phyloP scores from a whole-genome alignment of 2,113 vertebrate genomes.

The Acinonyx jubatus region DNA sequence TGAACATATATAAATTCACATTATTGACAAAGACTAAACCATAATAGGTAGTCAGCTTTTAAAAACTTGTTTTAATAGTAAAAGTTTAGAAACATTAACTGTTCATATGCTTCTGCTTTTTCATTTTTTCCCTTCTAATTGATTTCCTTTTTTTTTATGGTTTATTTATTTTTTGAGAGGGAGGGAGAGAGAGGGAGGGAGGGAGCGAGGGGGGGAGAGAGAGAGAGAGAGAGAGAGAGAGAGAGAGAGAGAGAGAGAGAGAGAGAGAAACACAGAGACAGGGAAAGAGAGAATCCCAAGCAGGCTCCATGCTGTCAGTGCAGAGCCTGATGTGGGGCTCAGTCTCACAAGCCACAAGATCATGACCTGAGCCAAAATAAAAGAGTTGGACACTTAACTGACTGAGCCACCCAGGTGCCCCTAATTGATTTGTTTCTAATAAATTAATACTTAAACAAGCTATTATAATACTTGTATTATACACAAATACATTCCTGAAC shows the following conservation, averaged over 20 bases:
- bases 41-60: background rate
- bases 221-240: fast-evolving
- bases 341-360: too few relatives aligned
- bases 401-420: too few relatives aligned
- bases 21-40: background rate
- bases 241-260: too few relatives aligned
- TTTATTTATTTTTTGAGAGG: too few relatives aligned
- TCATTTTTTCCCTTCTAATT: background rate
- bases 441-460: background rate
- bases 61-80: background rate
- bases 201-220: fast-evolving
- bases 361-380: too few relatives aligned
- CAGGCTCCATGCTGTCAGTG: too few relatives aligned
- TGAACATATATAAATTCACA: background rate
- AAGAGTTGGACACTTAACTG: too few relatives aligned
- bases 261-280: too few relatives aligned
- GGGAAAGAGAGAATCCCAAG: too few relatives aligned
- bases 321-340: too few relatives aligned
- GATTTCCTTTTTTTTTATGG: background rate
- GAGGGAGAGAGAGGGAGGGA: too few relatives aligned
- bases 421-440: background rate
- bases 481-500: background rate
- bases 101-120: background rate
- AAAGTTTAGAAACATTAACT: background rate
- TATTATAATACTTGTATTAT: background rate